A percentile compares a stretch with the other conserved stretches of the same genome.
Evolutionary conservation across 1,140 invertebrate genomes (phyloP).

Genomic region (Macrosteles quadrilineatus): DNA sequence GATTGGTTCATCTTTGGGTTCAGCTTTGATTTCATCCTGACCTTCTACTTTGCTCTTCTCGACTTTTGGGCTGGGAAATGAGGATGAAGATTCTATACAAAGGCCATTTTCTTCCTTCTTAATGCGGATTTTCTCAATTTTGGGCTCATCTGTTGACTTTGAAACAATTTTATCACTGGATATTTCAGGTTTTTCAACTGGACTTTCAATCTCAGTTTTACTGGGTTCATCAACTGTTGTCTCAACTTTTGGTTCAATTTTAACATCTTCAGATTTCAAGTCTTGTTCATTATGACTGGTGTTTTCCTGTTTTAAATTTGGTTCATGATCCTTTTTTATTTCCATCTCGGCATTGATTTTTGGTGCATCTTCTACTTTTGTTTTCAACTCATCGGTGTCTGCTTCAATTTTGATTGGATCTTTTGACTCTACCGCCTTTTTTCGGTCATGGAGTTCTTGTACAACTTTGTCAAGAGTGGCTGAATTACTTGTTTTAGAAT

Average conservation of each 20-base stretch:
- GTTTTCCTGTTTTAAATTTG: conserved; percentile 23
- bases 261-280: conserved; percentile 46
- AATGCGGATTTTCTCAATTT: conserved; percentile 44
- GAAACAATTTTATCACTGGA: conserved; percentile 47
- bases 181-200: conserved; percentile 40
- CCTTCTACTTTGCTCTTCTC: conserved; percentile 34
- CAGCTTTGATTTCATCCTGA: conserved; percentile 37
- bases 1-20: conserved; percentile 37
- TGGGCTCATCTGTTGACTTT: conserved; percentile 41
- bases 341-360: too few species aligned
- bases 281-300: conserved; percentile 28
- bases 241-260: conserved; percentile 30
- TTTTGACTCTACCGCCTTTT: conserved; percentile 19
- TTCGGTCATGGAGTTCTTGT: conserved; percentile 34
- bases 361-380: not conserved
- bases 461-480: conserved; percentile 37
- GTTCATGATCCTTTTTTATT: too few species aligned
- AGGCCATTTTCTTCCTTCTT: conserved; percentile 36
- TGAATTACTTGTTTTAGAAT: conserved; percentile 23
- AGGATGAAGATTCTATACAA: conserved; percentile 30
- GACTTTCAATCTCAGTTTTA: not conserved
- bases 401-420: conserved; percentile 20
- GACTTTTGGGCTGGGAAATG: conserved; percentile 36
- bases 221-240: conserved; percentile 29
- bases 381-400: conserved; percentile 17